phyloP scores from a whole-genome alignment of 2,888 invertebrate genomes.

The Nomada fabriciana region DNA sequence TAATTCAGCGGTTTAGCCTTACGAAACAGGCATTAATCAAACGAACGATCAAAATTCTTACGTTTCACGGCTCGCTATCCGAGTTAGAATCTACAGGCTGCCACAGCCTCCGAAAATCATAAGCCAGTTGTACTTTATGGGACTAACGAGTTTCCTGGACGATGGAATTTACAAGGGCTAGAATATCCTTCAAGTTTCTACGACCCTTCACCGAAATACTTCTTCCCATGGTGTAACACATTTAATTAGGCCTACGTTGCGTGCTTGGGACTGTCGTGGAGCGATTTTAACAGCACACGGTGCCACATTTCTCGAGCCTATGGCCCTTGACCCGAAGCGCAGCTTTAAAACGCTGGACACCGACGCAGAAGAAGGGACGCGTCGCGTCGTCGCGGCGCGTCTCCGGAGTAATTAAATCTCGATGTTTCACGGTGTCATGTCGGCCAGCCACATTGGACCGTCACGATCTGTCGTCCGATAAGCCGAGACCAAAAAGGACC shows the following conservation, averaged over 20 bases:
- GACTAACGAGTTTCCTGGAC: slow-evolving; percentile 10
- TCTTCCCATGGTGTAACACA: neutral
- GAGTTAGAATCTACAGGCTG: slow-evolving; percentile 18
- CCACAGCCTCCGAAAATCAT: slow-evolving; percentile 12
- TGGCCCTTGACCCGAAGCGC: slow-evolving; percentile 7
- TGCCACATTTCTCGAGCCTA: neutral
- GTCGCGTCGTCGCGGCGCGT: slow-evolving; percentile 59
- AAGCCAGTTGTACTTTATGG: slow-evolving; percentile 32
- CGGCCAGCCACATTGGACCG: slow-evolving; percentile 59
- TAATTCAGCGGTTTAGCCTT: slow-evolving; percentile 31
- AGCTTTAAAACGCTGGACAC: slow-evolving; percentile 3
- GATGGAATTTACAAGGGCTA: slow-evolving; percentile 13
- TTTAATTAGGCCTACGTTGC: slow-evolving; percentile 24
- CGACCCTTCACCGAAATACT: neutral
- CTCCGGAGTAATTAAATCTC: slow-evolving; percentile 68
- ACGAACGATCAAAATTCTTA: slow-evolving; percentile 23
- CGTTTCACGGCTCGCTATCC: slow-evolving; percentile 16
- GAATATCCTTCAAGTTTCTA: slow-evolving; percentile 2
- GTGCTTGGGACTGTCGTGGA: neutral
- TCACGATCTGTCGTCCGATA: slow-evolving; percentile 75
- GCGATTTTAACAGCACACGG: neutral
- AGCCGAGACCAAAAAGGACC: slow-evolving; percentile 56
- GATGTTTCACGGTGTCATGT: slow-evolving; percentile 65
- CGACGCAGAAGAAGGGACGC: slow-evolving; percentile 4
- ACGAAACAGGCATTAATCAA: slow-evolving; percentile 19